A percentile compares a stretch with the other conserved stretches of the same genome.
phyloP scores from a whole-genome alignment of 2,888 invertebrate species.

The Andrena bicolor region DNA sequence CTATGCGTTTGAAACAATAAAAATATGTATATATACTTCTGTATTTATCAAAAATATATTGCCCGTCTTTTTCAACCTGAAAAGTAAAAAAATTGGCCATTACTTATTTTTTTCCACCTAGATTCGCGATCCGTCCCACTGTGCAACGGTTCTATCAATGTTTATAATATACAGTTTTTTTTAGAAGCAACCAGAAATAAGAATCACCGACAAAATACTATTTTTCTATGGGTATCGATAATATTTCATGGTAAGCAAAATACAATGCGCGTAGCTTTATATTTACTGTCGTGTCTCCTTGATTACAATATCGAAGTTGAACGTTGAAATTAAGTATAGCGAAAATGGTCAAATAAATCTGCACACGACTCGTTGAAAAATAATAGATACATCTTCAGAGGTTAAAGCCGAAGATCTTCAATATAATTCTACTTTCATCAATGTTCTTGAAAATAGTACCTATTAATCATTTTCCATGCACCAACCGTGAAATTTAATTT shows the following conservation, averaged over 20 bases:
- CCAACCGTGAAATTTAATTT: constrained; percentile 7
- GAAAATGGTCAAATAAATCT: not conserved
- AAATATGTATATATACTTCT: too few relatives aligned
- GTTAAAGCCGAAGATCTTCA: too few relatives aligned
- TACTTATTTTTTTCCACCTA: too few relatives aligned
- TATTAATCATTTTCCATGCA: too few relatives aligned
- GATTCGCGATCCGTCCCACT: too few relatives aligned
- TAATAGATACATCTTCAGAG: too few relatives aligned
- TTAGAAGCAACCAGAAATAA: constrained; percentile 7
- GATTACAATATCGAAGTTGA: not conserved
- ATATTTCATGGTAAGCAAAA: constrained; percentile 14
- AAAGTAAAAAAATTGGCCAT: too few relatives aligned
- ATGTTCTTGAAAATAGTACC: too few relatives aligned
- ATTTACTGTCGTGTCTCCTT: not conserved
- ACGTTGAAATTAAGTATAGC: not conserved
- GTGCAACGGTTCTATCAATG: not conserved
- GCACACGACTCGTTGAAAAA: not conserved
- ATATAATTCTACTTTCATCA: too few relatives aligned
- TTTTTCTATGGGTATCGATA: not conserved
- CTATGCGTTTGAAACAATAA: too few relatives aligned
- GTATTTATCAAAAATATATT: too few relatives aligned
- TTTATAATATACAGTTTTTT: constrained; percentile 7
- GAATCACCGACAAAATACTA: not conserved
- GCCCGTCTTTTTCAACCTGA: too few relatives aligned
- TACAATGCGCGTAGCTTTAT: not conserved